phyloP scores from a whole-genome alignment of 2,113 vertebrate species.

The Stigmatopora nigra region DNA sequence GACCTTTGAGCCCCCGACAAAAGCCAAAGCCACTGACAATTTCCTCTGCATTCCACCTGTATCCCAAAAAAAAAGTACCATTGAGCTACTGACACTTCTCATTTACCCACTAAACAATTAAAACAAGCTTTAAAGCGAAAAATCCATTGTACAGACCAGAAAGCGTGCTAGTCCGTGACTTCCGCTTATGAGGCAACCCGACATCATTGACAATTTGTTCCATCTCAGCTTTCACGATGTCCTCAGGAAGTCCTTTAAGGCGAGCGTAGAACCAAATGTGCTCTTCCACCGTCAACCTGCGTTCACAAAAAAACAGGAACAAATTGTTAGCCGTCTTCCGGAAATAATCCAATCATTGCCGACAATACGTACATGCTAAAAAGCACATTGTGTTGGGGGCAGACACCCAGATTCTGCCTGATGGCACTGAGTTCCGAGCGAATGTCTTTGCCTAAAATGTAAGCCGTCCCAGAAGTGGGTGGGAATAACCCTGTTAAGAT shows the following conservation, averaged over 20 bases:
- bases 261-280: constrained; percentile 98
- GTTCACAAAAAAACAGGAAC: constrained; percentile 4
- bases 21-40: constrained; percentile 92
- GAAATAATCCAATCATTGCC: background rate
- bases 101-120: background rate
- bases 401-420: constrained; percentile 89
- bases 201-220: constrained; percentile 88
- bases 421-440: constrained; percentile 84
- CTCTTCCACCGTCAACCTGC: constrained; percentile 94
- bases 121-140: background rate
- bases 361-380: constrained; percentile 84
- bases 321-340: background rate
- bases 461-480: constrained; percentile 92
- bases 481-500: constrained; percentile 96
- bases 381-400: constrained; percentile 94
- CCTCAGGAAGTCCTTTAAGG: constrained; percentile 85
- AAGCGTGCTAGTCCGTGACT: constrained; percentile 81
- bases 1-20: constrained; percentile 95
- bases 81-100: background rate
- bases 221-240: constrained; percentile 87
- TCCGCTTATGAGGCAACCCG: constrained; percentile 86
- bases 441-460: constrained; percentile 94
- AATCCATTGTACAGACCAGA: constrained; percentile 73
- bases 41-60: constrained; percentile 97
- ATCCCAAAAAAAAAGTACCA: constrained; percentile 18